A percentile compares a stretch with the other conserved stretches of the same genome.
Evolutionary conservation across 1,140 invertebrate species (phyloP).

Genomic region (Holotrichia oblita): DNA sequence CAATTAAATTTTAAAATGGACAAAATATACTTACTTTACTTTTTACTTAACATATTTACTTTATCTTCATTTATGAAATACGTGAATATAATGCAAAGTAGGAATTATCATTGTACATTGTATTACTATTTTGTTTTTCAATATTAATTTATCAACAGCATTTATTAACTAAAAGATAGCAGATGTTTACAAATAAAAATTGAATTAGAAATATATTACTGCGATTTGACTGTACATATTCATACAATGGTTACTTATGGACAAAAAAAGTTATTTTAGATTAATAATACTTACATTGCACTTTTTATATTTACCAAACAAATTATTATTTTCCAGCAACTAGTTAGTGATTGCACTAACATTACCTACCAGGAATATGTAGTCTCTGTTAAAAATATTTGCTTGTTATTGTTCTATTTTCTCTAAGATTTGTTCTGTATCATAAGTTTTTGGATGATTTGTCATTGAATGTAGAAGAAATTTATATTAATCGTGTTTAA

Average conservation of each 20-base stretch:
- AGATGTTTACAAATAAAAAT: no score
- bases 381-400: neutral
- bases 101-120: neutral
- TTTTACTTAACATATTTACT: constrained; percentile 4
- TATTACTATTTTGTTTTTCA: neutral
- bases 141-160: neutral
- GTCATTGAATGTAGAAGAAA: neutral
- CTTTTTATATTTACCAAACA: no score
- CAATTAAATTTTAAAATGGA: neutral
- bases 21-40: constrained; percentile 7
- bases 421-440: neutral
- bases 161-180: neutral
- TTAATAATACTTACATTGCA: no score
- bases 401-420: neutral
- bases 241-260: no score
- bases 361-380: neutral
- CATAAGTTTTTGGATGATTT: neutral
- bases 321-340: no score
- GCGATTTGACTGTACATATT: no score
- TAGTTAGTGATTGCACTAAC: no score
- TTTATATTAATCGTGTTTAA: neutral
- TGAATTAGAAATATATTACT: no score
- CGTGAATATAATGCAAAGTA: neutral
- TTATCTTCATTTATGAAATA: no score
- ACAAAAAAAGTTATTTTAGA: no score